phyloP scores from a whole-genome alignment of 2,797 vertebrate genomes.

The Mus minutoides region DNA sequence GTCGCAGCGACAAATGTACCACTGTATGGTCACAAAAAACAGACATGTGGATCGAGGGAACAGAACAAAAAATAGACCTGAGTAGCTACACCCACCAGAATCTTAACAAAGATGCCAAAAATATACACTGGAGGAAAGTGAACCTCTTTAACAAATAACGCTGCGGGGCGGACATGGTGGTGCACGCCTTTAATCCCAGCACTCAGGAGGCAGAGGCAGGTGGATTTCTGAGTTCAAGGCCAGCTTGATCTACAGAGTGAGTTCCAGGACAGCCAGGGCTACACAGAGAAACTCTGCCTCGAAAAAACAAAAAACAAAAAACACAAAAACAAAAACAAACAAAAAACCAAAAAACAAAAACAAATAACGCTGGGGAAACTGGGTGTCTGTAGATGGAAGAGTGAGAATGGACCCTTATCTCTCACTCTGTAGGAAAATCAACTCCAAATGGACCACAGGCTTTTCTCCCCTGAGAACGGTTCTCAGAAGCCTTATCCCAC shows the following conservation, averaged over 20 bases:
- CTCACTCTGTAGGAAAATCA: background rate
- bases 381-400: background rate
- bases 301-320: too few relatives aligned
- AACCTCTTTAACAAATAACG: background rate
- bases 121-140: background rate
- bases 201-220: too few relatives aligned
- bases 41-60: background rate
- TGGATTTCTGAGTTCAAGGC: too few relatives aligned
- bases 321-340: too few relatives aligned
- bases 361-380: background rate
- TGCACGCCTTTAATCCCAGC: too few relatives aligned
- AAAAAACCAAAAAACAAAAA: too few relatives aligned
- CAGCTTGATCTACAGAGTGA: too few relatives aligned
- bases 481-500: background rate
- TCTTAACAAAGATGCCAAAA: background rate
- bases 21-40: background rate
- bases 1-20: background rate
- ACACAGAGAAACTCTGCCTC: too few relatives aligned
- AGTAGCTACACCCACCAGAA: background rate
- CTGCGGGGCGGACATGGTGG: too few relatives aligned
- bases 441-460: background rate
- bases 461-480: background rate
- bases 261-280: too few relatives aligned
- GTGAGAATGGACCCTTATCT: background rate
- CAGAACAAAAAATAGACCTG: background rate